phyloP scores from a whole-genome alignment of 2,888 invertebrate species.

The Atrina japonica region DNA sequence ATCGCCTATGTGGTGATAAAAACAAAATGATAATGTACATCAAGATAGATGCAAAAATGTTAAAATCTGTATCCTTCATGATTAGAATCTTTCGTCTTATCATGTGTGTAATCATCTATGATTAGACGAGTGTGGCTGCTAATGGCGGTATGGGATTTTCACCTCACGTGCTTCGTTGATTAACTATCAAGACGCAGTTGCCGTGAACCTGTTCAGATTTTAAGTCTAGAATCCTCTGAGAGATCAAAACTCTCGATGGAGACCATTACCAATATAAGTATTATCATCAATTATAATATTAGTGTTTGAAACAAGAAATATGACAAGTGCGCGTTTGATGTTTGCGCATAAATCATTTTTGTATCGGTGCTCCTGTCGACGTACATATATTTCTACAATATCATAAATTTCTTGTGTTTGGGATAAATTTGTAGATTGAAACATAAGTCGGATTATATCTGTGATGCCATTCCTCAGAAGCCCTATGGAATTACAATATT shows the following conservation, averaged over 20 bases:
- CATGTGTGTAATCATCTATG: not conserved
- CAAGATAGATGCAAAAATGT: not conserved
- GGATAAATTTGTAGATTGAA: too few relatives aligned
- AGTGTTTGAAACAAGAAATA: slow-evolving; percentile 22
- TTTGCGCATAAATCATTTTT: slow-evolving; percentile 15
- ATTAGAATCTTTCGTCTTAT: not conserved
- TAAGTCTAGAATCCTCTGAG: not conserved
- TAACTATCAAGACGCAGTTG: slow-evolving; percentile 19
- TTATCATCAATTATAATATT: slow-evolving; percentile 30
- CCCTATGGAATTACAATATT: too few relatives aligned
- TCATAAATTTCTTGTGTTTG: too few relatives aligned
- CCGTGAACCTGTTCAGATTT: slow-evolving; percentile 22
- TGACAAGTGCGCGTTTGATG: slow-evolving; percentile 22
- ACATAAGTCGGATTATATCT: too few relatives aligned
- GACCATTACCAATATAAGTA: not conserved
- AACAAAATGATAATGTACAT: too few relatives aligned
- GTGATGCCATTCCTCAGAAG: too few relatives aligned
- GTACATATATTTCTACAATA: too few relatives aligned
- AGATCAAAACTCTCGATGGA: slow-evolving; percentile 1
- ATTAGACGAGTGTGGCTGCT: slow-evolving; percentile 14
- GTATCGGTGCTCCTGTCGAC: too few relatives aligned
- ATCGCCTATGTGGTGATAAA: too few relatives aligned
- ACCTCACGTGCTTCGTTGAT: slow-evolving; percentile 18
- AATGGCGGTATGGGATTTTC: slow-evolving; percentile 10
- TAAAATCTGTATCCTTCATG: not conserved